These are phyloP conservation scores for Gadus chalcogrammus DNA, from an alignment of 2,113 vertebrate genomes.

Conservation along the genomic window DNA sequence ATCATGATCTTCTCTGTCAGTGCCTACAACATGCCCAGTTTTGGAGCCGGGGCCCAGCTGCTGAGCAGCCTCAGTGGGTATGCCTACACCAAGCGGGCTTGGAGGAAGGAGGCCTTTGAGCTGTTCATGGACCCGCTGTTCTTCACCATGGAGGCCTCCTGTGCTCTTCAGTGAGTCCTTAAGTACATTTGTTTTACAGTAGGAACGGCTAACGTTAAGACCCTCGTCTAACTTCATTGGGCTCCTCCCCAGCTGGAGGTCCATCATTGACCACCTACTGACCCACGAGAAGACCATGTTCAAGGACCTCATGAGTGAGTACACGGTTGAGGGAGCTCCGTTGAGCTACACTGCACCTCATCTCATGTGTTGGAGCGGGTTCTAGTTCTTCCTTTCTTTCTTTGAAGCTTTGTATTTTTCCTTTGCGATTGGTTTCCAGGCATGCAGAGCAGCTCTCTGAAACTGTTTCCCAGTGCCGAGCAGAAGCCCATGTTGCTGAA, in stretches of 20 bases:
- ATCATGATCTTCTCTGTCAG: constrained; percentile 53
- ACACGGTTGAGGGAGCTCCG: background rate
- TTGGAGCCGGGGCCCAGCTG: constrained; percentile 86
- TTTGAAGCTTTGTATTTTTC: background rate
- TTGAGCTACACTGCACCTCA: too few relatives aligned
- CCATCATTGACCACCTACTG: constrained; percentile 92
- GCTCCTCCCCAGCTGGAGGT: constrained; percentile 82
- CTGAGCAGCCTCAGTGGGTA: constrained; percentile 95
- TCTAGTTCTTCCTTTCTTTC: too few relatives aligned
- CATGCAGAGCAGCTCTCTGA: constrained; percentile 92
- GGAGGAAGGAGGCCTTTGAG: constrained; percentile 94
- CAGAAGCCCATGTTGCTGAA: constrained; percentile 96
- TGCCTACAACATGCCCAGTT: constrained; percentile 92
- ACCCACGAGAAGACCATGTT: constrained; percentile 99
- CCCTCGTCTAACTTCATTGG: background rate
- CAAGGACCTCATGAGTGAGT: constrained; percentile 98
- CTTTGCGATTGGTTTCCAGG: constrained; percentile 62
- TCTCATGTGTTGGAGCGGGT: too few relatives aligned
- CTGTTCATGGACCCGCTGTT: constrained; percentile 93
- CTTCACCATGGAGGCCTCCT: constrained; percentile 92
- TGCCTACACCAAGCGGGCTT: constrained; percentile 92
- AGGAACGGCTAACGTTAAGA: background rate
- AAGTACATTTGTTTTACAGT: background rate
- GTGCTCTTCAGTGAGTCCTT: constrained; percentile 78
- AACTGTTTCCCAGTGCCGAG: constrained; percentile 84